A percentile compares a stretch with the other conserved stretches of the same genome.
These are phyloP conservation scores for Habrosyne pyritoides DNA, from an alignment of 2,888 invertebrate species.

Conservation along the genomic window DNA sequence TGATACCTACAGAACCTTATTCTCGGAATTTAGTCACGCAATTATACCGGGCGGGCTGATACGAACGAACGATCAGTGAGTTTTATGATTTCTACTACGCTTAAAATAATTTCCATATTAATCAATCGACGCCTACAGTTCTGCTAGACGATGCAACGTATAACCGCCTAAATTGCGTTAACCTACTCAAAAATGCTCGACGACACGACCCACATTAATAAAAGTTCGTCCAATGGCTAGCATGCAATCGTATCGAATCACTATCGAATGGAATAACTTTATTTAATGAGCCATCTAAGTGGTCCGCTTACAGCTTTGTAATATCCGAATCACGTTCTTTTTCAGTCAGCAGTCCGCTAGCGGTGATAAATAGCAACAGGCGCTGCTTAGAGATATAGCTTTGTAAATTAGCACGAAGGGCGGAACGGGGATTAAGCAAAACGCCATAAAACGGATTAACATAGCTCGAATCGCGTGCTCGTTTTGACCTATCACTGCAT, in stretches of 20 bases:
- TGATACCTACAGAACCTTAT: constrained; percentile 57
- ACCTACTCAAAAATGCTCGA: constrained; percentile 38
- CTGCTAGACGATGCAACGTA: constrained; percentile 15
- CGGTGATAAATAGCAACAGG: constrained; percentile 66
- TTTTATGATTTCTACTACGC: constrained; percentile 55
- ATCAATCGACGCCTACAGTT: constrained; percentile 44
- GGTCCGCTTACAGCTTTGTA: constrained; percentile 66
- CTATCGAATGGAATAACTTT: constrained; percentile 68
- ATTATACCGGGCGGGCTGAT: constrained; percentile 54
- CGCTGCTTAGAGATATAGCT: constrained; percentile 56
- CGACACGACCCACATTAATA: constrained; percentile 55
- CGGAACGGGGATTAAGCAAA: constrained; percentile 50
- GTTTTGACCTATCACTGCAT: constrained; percentile 56
- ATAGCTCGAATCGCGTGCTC: constrained; percentile 46
- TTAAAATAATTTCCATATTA: constrained; percentile 55
- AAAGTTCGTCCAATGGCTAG: constrained; percentile 54
- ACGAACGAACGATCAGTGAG: constrained; percentile 45
- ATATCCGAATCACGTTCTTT: constrained; percentile 76
- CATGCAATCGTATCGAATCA: constrained; percentile 75
- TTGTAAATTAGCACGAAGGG: constrained; percentile 63
- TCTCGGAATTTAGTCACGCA: constrained; percentile 66
- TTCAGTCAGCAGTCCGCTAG: constrained; percentile 55
- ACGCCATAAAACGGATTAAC: constrained; percentile 27
- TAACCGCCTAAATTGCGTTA: constrained; percentile 24
- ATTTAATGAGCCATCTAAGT: constrained; percentile 74